Evolutionary conservation across 2,888 invertebrate species (phyloP).

Genomic region (Lutraria lutraria): DNA sequence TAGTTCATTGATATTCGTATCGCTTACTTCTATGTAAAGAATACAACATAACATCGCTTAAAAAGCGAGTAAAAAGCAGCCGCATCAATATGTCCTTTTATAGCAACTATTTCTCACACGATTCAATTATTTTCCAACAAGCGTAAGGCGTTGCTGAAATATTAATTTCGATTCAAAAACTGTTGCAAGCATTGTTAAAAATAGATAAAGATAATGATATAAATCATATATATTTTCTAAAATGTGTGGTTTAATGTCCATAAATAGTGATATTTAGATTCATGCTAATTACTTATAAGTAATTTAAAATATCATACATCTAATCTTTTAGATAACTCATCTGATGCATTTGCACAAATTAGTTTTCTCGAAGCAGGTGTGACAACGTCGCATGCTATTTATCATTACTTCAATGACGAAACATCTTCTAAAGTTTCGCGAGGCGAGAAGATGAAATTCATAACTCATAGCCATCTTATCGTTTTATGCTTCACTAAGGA

Average conservation of each 20-base stretch:
- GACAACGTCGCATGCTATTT: neutral
- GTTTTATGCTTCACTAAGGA: neutral
- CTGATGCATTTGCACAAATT: neutral
- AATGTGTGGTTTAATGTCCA: conserved; percentile 3
- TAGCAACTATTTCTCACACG: neutral
- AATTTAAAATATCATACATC: conserved; percentile 5
- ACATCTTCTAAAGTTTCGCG: neutral
- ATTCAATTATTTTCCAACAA: neutral
- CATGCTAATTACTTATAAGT: neutral
- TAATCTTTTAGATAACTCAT: conserved; percentile 2
- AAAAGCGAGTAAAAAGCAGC: neutral
- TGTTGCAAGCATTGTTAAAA: neutral
- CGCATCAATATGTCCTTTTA: neutral
- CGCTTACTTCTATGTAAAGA: neutral
- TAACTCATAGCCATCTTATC: too few relatives aligned
- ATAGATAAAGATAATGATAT: neutral
- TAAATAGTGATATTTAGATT: neutral
- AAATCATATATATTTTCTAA: neutral
- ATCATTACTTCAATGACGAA: neutral
- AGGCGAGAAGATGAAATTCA: neutral
- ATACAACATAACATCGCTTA: neutral
- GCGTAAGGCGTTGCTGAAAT: neutral
- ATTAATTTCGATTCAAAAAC: neutral
- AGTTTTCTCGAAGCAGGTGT: neutral
- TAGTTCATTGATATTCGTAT: conserved; percentile 20